Conservation (phyloP, 2,888 invertebrate genomes). For the Cosmorhoe ocellata region DNA sequence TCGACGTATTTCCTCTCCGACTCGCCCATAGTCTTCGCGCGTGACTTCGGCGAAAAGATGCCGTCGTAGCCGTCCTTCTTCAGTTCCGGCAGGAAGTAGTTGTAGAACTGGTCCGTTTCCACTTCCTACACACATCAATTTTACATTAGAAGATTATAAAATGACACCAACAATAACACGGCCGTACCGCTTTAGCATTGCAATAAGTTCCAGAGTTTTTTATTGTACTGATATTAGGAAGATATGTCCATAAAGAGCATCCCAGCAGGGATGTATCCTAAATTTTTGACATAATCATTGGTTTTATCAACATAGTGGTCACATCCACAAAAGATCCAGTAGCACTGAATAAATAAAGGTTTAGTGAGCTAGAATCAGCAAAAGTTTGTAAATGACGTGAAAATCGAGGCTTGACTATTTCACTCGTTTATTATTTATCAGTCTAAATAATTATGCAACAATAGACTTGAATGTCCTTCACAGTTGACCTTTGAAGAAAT, state of each 20-base stretch:
- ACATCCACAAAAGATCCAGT: no score
- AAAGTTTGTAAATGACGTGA: no score
- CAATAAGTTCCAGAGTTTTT: no score
- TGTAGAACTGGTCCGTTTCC: conserved; percentile 99
- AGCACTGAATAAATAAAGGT: no score
- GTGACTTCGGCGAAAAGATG: conserved; percentile 98
- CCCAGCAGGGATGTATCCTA: no score
- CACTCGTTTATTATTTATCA: neutral
- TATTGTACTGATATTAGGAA: no score
- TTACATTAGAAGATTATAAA: neutral
- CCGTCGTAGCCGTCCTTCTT: conserved; percentile 96
- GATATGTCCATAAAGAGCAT: no score
- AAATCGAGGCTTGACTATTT: neutral
- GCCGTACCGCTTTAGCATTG: no score
- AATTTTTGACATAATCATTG: no score
- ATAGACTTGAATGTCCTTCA: neutral
- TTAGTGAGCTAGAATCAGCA: no score
- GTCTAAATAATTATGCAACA: neutral
- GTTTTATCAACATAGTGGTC: no score
- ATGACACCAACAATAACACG: no score
- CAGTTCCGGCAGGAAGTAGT: conserved; percentile 97
- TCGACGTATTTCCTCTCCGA: conserved; percentile 98
- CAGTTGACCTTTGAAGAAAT: conserved; percentile 2
- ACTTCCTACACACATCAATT: conserved; percentile 89
- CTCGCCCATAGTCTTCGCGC: conserved; percentile 99